A percentile compares a stretch with the other conserved stretches of the same genome.
Conservation (phyloP, 2,888 invertebrate species). For the Gnatocerus cornutus region DNA sequence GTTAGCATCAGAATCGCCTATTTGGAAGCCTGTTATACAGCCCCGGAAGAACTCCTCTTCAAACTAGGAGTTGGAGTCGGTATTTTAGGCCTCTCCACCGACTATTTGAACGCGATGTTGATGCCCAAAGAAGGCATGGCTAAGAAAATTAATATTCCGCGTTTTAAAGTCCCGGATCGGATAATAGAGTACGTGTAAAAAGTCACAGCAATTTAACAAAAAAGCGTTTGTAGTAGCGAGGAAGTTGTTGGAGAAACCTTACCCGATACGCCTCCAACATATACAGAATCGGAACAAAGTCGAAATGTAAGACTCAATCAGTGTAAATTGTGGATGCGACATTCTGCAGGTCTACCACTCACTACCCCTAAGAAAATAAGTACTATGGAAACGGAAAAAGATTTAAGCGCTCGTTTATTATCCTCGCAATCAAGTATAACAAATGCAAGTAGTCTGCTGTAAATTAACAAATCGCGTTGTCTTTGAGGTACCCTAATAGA, state of each 20-base stretch:
- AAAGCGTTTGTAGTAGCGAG: conserved; percentile 8
- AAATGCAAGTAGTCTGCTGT: too few species aligned
- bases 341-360: conserved; percentile 34
- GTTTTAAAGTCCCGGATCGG: conserved; percentile 23
- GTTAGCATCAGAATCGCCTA: conserved; percentile 71
- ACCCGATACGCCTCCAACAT: conserved; percentile 58
- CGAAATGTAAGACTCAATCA: conserved; percentile 59
- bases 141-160: conserved; percentile 44
- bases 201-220: conserved; percentile 13
- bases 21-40: conserved; percentile 73
- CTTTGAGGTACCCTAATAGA: conserved; percentile 61
- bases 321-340: conserved; percentile 63
- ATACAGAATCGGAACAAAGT: conserved; percentile 58
- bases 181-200: conserved; percentile 12
- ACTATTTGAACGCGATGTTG: conserved; percentile 76
- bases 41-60: conserved; percentile 73
- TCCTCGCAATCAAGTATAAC: too few species aligned
- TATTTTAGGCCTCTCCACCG: conserved; percentile 75
- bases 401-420: too few species aligned
- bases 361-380: background rate
- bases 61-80: conserved; percentile 73
- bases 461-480: background rate
- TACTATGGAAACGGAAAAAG: too few species aligned
- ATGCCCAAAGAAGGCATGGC: conserved; percentile 63
- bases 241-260: conserved; percentile 57